These are phyloP conservation scores for Tympanoctomys barrerae DNA, from an alignment of 2,797 vertebrate genomes.

Conservation along the genomic window DNA sequence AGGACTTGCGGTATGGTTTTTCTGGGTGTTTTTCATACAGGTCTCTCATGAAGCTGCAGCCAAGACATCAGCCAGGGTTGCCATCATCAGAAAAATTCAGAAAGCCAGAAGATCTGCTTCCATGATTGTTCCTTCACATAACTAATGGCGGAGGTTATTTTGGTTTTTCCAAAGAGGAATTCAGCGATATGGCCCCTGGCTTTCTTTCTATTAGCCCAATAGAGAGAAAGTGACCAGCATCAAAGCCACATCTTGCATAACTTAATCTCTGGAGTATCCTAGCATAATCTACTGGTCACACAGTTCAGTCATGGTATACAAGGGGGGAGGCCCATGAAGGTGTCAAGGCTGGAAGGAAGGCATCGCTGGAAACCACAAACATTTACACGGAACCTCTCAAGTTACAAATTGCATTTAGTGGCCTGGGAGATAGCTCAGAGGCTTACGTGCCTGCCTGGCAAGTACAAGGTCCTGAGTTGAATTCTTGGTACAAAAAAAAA, in stretches of 20 bases:
- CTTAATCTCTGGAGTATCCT: neutral
- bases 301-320: neutral
- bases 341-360: neutral
- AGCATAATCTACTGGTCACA: neutral
- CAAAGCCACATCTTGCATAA: neutral
- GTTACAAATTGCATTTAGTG: neutral
- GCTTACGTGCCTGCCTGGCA: no score
- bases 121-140: no score
- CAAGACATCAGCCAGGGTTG: neutral
- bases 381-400: neutral
- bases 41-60: neutral
- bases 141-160: accelerated
- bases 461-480: no score
- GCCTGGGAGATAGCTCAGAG: no score
- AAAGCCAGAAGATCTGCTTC: neutral
- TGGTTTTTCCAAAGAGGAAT: neutral
- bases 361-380: neutral
- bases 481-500: neutral
- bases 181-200: neutral
- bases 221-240: neutral
- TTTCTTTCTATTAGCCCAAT: neutral
- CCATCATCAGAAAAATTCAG: neutral
- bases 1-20: neutral
- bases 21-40: neutral
- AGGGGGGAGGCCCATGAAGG: neutral